Conservation (phyloP, 1,140 invertebrate genomes). For the Acromyrmex echinatior region DNA sequence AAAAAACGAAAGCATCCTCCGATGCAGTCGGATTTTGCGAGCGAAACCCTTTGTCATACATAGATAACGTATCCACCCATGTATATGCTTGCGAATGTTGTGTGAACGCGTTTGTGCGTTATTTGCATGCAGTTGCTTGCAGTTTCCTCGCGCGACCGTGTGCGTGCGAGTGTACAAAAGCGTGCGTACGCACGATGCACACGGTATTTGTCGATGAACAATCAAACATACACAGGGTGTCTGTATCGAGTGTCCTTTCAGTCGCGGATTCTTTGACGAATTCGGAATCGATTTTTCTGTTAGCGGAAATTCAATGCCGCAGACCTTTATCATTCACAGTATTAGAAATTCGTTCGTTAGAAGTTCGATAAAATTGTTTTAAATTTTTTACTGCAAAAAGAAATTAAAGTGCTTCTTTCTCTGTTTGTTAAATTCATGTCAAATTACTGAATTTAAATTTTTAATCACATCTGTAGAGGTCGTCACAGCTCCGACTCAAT, state of each 20-base stretch:
- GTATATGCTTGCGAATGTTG: neutral
- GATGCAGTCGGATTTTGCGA: conserved; percentile 47
- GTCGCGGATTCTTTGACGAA: conserved; percentile 42
- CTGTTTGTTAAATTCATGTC: too few species aligned
- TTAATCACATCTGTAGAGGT: too few species aligned
- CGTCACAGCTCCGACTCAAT: too few species aligned
- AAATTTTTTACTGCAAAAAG: neutral
- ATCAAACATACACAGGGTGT: neutral
- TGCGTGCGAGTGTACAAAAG: neutral
- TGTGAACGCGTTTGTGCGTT: conserved; percentile 9
- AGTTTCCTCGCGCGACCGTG: conserved; percentile 5
- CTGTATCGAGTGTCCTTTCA: conserved; percentile 26
- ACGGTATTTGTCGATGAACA: conserved; percentile 13
- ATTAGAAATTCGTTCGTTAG: neutral
- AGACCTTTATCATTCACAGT: neutral
- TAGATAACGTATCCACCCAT: conserved; percentile 21
- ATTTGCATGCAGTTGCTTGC: conserved; percentile 31
- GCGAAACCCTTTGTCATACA: neutral
- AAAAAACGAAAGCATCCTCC: conserved; percentile 39
- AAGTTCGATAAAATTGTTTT: neutral
- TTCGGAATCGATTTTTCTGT: conserved; percentile 38
- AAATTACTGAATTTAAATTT: too few species aligned
- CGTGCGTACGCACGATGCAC: neutral
- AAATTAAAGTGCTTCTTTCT: too few species aligned
- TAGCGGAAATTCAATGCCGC: neutral